A percentile compares a stretch with the other conserved stretches of the same genome.
Conservation (phyloP, 1,140 invertebrate species). For the Macrostomum lignano region DNA sequence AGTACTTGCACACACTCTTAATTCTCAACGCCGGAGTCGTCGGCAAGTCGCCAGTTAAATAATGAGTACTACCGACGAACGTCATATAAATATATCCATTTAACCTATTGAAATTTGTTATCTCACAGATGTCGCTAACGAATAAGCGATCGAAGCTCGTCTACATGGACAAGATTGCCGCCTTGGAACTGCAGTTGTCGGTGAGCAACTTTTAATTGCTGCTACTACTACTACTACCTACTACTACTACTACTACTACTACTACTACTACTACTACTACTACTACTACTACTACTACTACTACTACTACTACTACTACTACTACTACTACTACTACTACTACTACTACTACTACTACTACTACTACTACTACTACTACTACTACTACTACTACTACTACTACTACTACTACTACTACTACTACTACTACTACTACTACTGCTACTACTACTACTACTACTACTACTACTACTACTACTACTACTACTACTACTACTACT, state of each 20-base stretch:
- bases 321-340: conserved; percentile 3
- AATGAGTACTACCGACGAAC: too few species aligned
- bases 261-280: conserved; percentile 5
- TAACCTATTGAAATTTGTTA: too few species aligned
- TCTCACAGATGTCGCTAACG: too few species aligned
- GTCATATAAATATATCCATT: too few species aligned
- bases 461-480: conserved; percentile 2
- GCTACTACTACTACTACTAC: conserved; percentile 1
- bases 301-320: conserved; percentile 5
- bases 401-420: conserved; percentile 4
- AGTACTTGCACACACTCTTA: too few species aligned
- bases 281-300: conserved; percentile 6
- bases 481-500: neutral
- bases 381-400: conserved; percentile 5
- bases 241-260: conserved; percentile 5
- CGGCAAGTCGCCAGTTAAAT: too few species aligned
- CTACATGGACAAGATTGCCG: too few species aligned
- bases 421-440: conserved; percentile 1
- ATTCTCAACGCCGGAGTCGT: too few species aligned
- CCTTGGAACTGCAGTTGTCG: too few species aligned
- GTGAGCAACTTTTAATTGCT: too few species aligned
- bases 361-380: conserved; percentile 6
- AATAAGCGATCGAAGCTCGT: too few species aligned
- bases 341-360: conserved; percentile 1
- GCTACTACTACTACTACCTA: too few species aligned